phyloP scores from a whole-genome alignment of 2,797 vertebrate species.

The Hemitrygon akajei region DNA sequence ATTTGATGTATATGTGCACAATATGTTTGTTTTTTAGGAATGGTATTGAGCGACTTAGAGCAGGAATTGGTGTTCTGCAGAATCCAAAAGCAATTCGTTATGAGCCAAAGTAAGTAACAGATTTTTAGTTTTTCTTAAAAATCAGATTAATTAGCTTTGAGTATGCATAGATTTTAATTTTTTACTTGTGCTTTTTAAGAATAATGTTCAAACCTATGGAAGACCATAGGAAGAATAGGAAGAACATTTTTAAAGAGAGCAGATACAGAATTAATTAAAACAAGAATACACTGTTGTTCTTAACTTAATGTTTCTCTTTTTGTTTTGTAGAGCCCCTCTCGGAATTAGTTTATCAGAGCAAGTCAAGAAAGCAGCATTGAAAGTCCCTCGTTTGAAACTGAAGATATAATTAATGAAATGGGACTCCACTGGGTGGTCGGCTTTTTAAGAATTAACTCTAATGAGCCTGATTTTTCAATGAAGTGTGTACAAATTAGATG shows the following conservation, averaged over 20 bases:
- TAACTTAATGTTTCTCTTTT: neutral
- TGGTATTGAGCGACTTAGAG: conserved; percentile 76
- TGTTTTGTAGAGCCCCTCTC: conserved; percentile 70
- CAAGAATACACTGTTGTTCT: neutral
- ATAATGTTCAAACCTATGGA: neutral
- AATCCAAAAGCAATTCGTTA: conserved; percentile 63
- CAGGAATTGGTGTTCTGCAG: conserved; percentile 69
- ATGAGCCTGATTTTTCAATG: neutral
- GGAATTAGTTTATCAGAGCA: conserved; percentile 75
- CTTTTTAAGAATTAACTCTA: neutral
- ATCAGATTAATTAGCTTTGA: neutral
- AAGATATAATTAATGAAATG: conserved; percentile 43
- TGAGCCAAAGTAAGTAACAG: conserved; percentile 72
- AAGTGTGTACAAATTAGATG: neutral
- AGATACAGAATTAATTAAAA: neutral
- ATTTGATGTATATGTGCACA: too few species aligned
- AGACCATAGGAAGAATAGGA: neutral
- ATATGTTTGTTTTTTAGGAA: conserved; percentile 65
- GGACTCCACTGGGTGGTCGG: neutral
- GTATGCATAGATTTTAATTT: neutral
- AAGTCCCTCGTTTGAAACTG: conserved; percentile 62
- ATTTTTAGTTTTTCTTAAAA: conserved; percentile 38
- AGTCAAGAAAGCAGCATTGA: conserved; percentile 75
- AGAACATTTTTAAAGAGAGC: neutral
- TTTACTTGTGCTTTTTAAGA: neutral